A percentile compares a stretch with the other conserved stretches of the same genome.
phyloP scores from a whole-genome alignment of 2,888 invertebrate species.

The Heterodera filipjevi region DNA sequence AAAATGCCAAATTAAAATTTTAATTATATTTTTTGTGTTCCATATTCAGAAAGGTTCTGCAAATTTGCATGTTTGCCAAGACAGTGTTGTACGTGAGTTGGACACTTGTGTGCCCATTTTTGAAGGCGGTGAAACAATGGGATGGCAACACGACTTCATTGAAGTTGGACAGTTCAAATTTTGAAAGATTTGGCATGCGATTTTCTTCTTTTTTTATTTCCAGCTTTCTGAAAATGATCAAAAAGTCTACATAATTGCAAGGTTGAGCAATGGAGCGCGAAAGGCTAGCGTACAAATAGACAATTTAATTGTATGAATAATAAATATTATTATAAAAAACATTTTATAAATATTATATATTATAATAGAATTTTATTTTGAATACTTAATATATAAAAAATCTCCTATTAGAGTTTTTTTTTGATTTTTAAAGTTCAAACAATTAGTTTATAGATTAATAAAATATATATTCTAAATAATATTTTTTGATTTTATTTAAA shows the following conservation, averaged over 20 bases:
- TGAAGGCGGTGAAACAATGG: conserved; percentile 39
- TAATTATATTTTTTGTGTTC: too few relatives aligned
- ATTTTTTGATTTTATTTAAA: too few relatives aligned
- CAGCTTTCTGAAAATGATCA: conserved; percentile 62
- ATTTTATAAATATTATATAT: too few relatives aligned
- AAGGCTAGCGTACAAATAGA: conserved; percentile 49
- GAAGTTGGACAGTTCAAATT: conserved; percentile 18
- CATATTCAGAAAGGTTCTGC: conserved; percentile 50
- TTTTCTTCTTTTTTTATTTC: neutral
- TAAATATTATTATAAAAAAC: neutral
- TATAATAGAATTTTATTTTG: too few relatives aligned
- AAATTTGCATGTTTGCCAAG: conserved; percentile 60
- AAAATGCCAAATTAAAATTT: too few relatives aligned
- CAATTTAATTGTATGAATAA: conserved; percentile 32
- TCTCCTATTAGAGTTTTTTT: too few relatives aligned
- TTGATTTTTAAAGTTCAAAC: too few relatives aligned
- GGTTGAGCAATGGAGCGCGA: conserved; percentile 40
- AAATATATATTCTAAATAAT: too few relatives aligned
- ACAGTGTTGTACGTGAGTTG: conserved; percentile 59
- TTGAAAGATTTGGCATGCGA: neutral
- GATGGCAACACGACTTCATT: conserved; percentile 43
- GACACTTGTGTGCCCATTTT: conserved; percentile 56
- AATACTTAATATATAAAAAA: too few relatives aligned
- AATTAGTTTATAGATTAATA: too few relatives aligned
- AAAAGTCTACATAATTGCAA: conserved; percentile 56